Percentiles rank a stretch among this genome's conserved stretches.
Conservation (phyloP, 2,113 vertebrate genomes). For the Sprattus sprattus region DNA sequence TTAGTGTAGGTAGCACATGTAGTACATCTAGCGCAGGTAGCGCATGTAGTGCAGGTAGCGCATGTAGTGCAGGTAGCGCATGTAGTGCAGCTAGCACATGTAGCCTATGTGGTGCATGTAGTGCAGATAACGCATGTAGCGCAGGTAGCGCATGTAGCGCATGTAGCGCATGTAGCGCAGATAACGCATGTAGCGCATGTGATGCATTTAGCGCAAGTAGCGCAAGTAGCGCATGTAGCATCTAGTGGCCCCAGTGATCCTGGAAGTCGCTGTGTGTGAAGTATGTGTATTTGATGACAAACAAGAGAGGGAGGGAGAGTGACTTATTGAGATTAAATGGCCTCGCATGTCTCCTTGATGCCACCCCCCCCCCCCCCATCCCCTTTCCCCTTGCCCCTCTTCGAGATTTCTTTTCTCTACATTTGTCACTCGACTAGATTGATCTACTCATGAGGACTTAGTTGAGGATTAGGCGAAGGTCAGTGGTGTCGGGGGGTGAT, state of each 20-base stretch:
- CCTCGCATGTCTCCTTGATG: neutral
- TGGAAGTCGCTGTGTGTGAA: neutral
- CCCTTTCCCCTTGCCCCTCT: neutral
- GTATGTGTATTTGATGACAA: neutral
- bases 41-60: too few species aligned
- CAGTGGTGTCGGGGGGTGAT: neutral
- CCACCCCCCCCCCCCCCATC: neutral
- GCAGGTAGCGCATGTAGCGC: too few species aligned
- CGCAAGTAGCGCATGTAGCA: too few species aligned
- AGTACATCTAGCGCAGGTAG: too few species aligned
- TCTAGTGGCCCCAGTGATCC: neutral
- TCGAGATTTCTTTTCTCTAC: neutral
- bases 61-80: too few species aligned
- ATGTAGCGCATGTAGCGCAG: too few species aligned
- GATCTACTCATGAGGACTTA: neutral
- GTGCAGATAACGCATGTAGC: too few species aligned
- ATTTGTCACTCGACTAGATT: neutral
- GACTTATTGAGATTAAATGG: neutral
- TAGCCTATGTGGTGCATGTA: too few species aligned
- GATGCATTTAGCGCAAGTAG: too few species aligned
- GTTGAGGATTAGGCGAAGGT: neutral
- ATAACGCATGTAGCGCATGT: too few species aligned
- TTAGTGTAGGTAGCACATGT: too few species aligned
- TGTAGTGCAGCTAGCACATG: too few species aligned
- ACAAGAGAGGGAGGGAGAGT: neutral